Conservation (phyloP, 2,113 vertebrate species). For the Ahaetulla prasina region DNA sequence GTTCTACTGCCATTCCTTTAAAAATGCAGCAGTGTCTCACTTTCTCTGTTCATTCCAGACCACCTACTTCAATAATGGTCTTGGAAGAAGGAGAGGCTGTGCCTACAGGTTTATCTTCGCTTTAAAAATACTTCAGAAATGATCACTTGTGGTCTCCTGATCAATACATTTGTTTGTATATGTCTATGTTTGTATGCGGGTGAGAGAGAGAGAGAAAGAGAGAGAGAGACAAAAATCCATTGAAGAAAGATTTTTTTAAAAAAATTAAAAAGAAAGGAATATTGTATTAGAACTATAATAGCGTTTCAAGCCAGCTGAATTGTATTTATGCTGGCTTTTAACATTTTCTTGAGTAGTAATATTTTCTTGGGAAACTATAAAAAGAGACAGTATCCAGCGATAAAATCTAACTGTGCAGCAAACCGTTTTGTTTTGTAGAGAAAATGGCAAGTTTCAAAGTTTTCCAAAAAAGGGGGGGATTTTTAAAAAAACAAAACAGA, state of each 20-base stretch:
- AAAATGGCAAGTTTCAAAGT: conserved; percentile 31
- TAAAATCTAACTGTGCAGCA: not conserved
- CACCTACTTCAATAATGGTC: not conserved
- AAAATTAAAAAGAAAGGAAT: not conserved
- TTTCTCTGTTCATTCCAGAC: not conserved
- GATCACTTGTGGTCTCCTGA: not conserved
- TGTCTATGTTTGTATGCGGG: not conserved
- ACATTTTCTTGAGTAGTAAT: conserved; percentile 47
- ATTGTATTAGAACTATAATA: not conserved
- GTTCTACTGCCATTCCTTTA: not conserved
- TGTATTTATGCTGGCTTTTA: conserved; percentile 7
- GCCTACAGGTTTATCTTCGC: not conserved
- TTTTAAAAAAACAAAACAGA: not conserved
- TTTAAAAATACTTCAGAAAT: not conserved
- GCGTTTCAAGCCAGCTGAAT: not conserved
- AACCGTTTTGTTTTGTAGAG: conserved; percentile 42
- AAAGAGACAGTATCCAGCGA: not conserved
- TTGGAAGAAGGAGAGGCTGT: not conserved
- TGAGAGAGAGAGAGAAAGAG: too few species aligned
- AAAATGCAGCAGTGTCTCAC: not conserved
- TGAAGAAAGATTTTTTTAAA: too few species aligned
- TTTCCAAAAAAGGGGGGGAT: not conserved
- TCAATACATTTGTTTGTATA: not conserved
- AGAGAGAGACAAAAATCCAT: not conserved
- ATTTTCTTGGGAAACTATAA: conserved; percentile 26